Evolutionary conservation across 2,888 invertebrate species (phyloP).

Genomic region (Andrena hattorfiana): DNA sequence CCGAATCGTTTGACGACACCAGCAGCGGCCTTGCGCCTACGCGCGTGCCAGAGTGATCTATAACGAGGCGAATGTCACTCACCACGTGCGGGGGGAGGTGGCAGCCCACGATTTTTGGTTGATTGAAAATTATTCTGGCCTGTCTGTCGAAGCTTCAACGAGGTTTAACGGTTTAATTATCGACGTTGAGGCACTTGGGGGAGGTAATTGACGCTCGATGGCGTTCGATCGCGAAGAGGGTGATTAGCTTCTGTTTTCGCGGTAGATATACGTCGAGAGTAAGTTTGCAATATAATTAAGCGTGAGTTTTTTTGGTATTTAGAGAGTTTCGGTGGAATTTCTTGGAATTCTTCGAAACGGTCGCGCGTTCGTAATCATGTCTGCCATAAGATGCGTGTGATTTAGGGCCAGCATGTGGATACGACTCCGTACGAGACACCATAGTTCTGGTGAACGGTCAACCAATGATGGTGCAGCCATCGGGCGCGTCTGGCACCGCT

Average conservation of each 20-base stretch:
- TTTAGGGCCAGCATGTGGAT: slow-evolving; percentile 81
- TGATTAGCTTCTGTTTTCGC: not conserved
- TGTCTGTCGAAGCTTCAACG: slow-evolving; percentile 1
- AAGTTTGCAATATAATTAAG: not conserved
- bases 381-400: not conserved
- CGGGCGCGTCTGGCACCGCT: slow-evolving; percentile 59
- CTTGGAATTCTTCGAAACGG: not conserved
- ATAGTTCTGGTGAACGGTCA: slow-evolving; percentile 85
- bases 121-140: slow-evolving; percentile 7
- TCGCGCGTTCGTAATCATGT: not conserved
- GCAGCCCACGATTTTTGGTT: slow-evolving; percentile 8
- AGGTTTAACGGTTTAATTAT: slow-evolving; percentile 14
- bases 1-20: not conserved
- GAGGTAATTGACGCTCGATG: not conserved
- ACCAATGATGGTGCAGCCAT: slow-evolving; percentile 83
- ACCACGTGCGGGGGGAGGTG: not conserved
- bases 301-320: too few relatives aligned
- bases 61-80: not conserved
- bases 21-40: slow-evolving; percentile 10
- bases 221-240: not conserved
- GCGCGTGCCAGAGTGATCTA: slow-evolving; percentile 8
- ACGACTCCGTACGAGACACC: slow-evolving; percentile 85
- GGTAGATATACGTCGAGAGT: not conserved
- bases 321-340: not conserved
- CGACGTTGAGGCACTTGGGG: not conserved